Evolutionary conservation across 2,797 vertebrate species (phyloP).

Genomic region (Antennarius maculatus): DNA sequence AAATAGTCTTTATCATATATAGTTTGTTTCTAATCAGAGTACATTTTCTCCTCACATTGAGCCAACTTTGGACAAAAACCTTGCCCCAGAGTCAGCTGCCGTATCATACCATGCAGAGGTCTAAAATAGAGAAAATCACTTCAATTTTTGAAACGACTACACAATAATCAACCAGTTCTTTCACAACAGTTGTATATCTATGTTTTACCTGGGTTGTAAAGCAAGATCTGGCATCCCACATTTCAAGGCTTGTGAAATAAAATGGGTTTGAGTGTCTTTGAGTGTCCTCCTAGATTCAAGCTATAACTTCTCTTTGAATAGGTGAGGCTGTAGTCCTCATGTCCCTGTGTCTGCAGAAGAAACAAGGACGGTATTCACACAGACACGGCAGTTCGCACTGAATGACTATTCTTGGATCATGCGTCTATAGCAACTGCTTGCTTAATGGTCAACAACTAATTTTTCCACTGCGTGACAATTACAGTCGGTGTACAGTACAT

Average conservation of each 20-base stretch:
- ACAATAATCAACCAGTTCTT: neutral
- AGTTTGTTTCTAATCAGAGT: no score
- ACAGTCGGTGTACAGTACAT: neutral
- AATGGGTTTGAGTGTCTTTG: constrained; percentile 54
- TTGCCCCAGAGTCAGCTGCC: constrained; percentile 61
- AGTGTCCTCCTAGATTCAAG: constrained; percentile 34
- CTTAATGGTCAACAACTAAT: constrained; percentile 48
- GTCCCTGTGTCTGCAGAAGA: constrained; percentile 35
- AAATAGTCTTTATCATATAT: neutral
- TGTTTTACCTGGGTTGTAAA: constrained; percentile 74
- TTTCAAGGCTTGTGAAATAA: constrained; percentile 63
- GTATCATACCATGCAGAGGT: constrained; percentile 72
- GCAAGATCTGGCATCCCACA: constrained; percentile 71
- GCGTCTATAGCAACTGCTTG: constrained; percentile 56
- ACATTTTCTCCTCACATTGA: constrained; percentile 55
- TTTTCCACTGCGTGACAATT: constrained; percentile 47
- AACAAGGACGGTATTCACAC: constrained; percentile 58
- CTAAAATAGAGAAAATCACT: constrained; percentile 47
- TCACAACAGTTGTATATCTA: neutral
- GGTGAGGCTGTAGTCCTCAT: constrained; percentile 49
- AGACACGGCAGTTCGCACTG: constrained; percentile 46
- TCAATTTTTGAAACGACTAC: neutral
- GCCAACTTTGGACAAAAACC: constrained; percentile 62
- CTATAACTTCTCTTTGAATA: constrained; percentile 35
- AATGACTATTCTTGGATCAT: constrained; percentile 49